Base-by-base conservation (phyloP, 2,888 invertebrate genomes). In the Hyposoter dolosus region DNA sequence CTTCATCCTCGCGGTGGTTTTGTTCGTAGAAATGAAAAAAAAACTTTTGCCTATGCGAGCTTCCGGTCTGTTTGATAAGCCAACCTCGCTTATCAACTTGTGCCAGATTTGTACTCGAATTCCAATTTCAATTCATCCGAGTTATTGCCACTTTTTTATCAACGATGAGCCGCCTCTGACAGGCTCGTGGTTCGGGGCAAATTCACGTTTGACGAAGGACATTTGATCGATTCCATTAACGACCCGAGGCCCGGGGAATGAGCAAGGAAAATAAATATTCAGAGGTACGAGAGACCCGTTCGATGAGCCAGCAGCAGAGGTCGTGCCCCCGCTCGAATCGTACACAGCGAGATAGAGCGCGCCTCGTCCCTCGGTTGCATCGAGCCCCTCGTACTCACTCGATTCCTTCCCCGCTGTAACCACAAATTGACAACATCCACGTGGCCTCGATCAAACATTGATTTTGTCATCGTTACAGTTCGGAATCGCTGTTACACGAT, bases 391-490 rank as follows among this genome's bases (percentile, higher is more conserved):
- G 56, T 60, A 60, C 15, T 23, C 56, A 23, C 56, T 60, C 28
- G 28, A 60, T 60, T 60, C 28, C 12, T 60, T 28, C 23, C 28
- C 60, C 28, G 60, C 60, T 60, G 60, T 60, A 15, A 5, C 3
- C 4, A 1, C 60, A 60, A 60, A 60, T 60, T 60, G 12, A 60
- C 60, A 28, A 60, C 15, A 60, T 60, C 60, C 60, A 60, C 60
- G 60, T 60, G 60, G 60, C 60, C 60, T 60, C 28, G 60, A 60
- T 60, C 60, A 12, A 60, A 23, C 60, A 28, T 60, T 60, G 60
- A 60, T 60, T 60, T 28, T 15, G 28, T 60, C 60, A 12, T 53
- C 19, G 53, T 53, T 10, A 4, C 53, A 0, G 40, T 10, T 40
- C 9, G 9, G 12, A 28, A 23, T 60, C 28, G 60, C 9, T 9